Evolutionary conservation across 2,113 vertebrate species (phyloP), one percentile per base, ranked within the genome.

Genomic region (Sialia sialis): DNA sequence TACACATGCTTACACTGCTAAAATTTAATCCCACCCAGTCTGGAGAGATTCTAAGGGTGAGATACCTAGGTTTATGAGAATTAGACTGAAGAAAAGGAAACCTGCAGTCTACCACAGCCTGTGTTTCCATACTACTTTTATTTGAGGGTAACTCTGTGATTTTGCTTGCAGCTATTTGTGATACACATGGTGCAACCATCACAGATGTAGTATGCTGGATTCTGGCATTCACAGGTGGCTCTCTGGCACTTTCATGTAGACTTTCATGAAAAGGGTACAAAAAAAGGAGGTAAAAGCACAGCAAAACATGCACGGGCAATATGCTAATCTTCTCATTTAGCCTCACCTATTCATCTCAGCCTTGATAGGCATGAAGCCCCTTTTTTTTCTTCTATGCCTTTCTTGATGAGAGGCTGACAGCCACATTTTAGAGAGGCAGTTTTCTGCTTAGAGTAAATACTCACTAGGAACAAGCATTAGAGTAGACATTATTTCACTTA

Each of bases 391-490:
- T 55, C 69, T 49, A 29, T 38, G 59, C 16, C 43, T 66, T 66
- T 92, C 89, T 66, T 74, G 70, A 87, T 32, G 49, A 91, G 63
- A 92, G 72, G 70, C 43, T 69, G 90, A 86, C 87, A 96, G 91
- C 51, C 55, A 44, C 46, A 26, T 46, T 36, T 43, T 73, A 92
- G 36, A 11, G 18, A 51, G 44, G 54, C 91, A 54, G 64, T 90
- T 95, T 86, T 84, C 75, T 75, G 32, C 68, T 92, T 30, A 32
- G 74, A 73, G 63, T 88, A 95, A 94, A 94, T 67, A 93, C 46
- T 46, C 69, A 81, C 48, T 27, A 76, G 72, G 36, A 78, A 79
- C 3, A 9, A 77, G 46, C 84, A 89, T 89, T 85, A 91, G 91
- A 64, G n/a, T 29, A 63, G 60, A 83, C 87, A 66, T 66, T 74